Evolutionary conservation across 2,797 vertebrate genomes (phyloP).

Genomic region (Paedocypris micromegethes): DNA sequence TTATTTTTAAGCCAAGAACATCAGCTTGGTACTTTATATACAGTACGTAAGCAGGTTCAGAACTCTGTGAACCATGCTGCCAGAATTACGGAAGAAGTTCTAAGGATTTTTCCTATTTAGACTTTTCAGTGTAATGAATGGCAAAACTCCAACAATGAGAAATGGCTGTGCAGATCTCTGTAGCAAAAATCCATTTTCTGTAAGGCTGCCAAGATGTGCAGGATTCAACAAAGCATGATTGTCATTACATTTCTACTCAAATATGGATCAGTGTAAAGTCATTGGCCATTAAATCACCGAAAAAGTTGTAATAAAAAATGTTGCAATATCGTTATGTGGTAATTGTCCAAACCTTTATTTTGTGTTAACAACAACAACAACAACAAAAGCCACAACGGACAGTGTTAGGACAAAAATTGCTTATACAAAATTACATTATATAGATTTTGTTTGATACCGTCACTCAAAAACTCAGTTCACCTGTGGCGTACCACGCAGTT

Average conservation of each 20-base stretch:
- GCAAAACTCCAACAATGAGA: constrained; percentile 41
- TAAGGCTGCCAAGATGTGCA: constrained; percentile 14
- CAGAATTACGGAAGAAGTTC: constrained; percentile 27
- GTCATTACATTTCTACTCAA: constrained; percentile 1
- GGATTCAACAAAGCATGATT: constrained; percentile 9
- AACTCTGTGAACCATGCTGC: constrained; percentile 40
- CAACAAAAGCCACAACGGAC: too few species aligned
- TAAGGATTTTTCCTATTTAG: constrained; percentile 36
- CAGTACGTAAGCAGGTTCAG: constrained; percentile 41
- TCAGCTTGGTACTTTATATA: constrained; percentile 39
- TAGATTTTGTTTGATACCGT: too few species aligned
- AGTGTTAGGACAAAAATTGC: too few species aligned
- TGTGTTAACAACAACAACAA: too few species aligned
- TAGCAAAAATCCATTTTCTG: constrained; percentile 33
- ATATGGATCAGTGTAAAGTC: constrained; percentile 5
- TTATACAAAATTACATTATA: too few species aligned
- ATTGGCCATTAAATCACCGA: background rate
- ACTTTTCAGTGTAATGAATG: constrained; percentile 51
- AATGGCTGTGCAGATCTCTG: constrained; percentile 37
- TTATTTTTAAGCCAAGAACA: constrained; percentile 33
- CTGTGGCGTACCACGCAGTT: too few species aligned
- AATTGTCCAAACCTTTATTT: too few species aligned
- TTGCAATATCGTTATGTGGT: too few species aligned
- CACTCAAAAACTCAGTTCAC: too few species aligned
- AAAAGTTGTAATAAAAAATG: too few species aligned